These are phyloP conservation scores for Antheraea yamamai DNA, from an alignment of 2,888 invertebrate species.

Conservation along the genomic window DNA sequence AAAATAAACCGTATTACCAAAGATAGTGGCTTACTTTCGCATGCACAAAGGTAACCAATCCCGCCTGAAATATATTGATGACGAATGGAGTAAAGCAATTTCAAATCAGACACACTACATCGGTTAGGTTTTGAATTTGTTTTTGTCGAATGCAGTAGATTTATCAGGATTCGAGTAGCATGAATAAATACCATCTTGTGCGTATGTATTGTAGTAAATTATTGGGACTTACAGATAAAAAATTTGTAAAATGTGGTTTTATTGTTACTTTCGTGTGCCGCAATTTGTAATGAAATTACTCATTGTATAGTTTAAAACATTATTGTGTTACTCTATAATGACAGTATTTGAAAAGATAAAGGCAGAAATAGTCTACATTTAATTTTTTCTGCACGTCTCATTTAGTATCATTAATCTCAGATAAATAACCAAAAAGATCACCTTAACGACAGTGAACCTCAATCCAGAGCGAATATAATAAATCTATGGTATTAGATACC, in stretches of 20 bases:
- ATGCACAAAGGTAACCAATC: constrained; percentile 25
- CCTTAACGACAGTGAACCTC: too few species aligned
- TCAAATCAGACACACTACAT: constrained; percentile 50
- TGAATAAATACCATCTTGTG: neutral
- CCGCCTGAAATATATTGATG: constrained; percentile 36
- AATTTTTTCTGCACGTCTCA: neutral
- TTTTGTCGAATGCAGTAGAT: constrained; percentile 47
- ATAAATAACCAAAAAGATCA: too few species aligned
- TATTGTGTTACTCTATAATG: too few species aligned
- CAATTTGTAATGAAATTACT: too few species aligned
- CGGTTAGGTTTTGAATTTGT: constrained; percentile 56
- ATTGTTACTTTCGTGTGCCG: too few species aligned
- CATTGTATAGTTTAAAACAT: too few species aligned
- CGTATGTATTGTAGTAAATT: neutral
- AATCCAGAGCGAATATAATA: too few species aligned
- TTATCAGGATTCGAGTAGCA: constrained; percentile 19
- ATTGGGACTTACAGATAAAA: neutral
- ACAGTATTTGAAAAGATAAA: neutral
- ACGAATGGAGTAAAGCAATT: constrained; percentile 48
- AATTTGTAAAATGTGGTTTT: too few species aligned
- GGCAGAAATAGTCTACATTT: constrained; percentile 8
- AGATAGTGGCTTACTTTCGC: constrained; percentile 11
- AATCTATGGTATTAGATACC: too few species aligned
- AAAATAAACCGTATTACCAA: constrained; percentile 23
- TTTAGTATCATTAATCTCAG: neutral